Evolutionary conservation across 2,888 invertebrate species (phyloP), one percentile per base, ranked within the genome.

Genomic region (Polydrusus tereticollis): DNA sequence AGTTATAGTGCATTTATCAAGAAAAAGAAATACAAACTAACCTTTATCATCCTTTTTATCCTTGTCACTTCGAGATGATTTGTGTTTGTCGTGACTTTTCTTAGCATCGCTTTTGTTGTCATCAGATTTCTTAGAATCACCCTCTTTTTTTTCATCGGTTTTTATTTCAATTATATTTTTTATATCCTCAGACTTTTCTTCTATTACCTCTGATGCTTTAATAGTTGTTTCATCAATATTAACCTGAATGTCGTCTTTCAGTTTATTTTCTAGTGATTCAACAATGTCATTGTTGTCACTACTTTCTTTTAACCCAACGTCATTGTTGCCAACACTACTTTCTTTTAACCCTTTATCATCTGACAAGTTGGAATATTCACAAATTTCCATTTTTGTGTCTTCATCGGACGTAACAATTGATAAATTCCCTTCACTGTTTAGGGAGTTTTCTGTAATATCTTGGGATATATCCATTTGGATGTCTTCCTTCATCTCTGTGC

Each of bases 381-480:
- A 81, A 33, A 81, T 79, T 36, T 85, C 84, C 80, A 83, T 83
- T 78, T 84, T 85, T 36, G 85, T 85, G 64, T 85, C 86, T 10
- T 87, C 86, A 63, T 88, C 88, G 41, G 87, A 87, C 0, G 87
- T 87, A 1, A 87, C 86, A 52, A 87, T 87, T 0, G 89, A 90
- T 26, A 89, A 80, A 18, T 86, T 86, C 67, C 89, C 90, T 18
- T 60, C 60, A 58, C 66, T 69, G 26, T 69, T 55, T 36, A 52
- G 10, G 6, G 62, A 62, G n/a, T 14, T 70, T 69, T 89, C 89
- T 3, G 89, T 90, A 21, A 90, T 90, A 16, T 90, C 89, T 81
- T 89, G 89, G 0, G 90, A 90, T 0, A 89, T 81, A 59, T 90
- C 88, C 0, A 90, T 90, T 73, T 91, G 90, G 78, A 86, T 87